A percentile compares a stretch with the other conserved stretches of the same genome.
Conservation (phyloP, 1,140 invertebrate genomes). For the Eupeodes corollae region DNA sequence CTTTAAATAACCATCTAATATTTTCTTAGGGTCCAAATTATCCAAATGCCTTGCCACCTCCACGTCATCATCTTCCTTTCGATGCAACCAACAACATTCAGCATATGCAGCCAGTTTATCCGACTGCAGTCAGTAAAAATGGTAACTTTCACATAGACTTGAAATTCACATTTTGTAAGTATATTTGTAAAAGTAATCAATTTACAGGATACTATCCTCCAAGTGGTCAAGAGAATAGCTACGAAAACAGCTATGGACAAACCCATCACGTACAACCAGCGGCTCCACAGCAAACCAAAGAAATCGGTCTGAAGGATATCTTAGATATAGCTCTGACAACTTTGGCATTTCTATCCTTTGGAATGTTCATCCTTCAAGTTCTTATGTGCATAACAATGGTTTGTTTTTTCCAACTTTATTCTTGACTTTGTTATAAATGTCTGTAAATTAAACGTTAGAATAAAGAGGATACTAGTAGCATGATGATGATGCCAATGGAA, state of each 20-base stretch:
- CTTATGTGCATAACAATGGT: slow-evolving; percentile 57
- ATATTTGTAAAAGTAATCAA: no score
- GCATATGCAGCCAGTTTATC: no score
- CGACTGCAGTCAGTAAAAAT: no score
- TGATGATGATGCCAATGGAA: slow-evolving; percentile 28
- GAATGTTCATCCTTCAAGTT: slow-evolving; percentile 62
- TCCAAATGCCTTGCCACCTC: no score
- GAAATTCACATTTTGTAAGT: no score
- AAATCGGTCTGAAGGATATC: slow-evolving; percentile 53
- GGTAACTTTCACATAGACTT: no score
- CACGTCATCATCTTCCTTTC: no score
- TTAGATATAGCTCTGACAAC: slow-evolving; percentile 68
- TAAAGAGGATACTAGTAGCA: slow-evolving; percentile 33
- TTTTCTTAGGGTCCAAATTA: no score
- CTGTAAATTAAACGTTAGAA: slow-evolving; percentile 10
- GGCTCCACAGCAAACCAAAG: slow-evolving; percentile 31
- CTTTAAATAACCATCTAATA: no score
- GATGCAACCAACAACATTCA: no score
- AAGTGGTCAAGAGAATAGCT: slow-evolving; percentile 10
- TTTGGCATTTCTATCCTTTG: slow-evolving; percentile 65
- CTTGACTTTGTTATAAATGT: slow-evolving; percentile 1
- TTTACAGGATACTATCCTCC: no score
- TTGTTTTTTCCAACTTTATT: no score
- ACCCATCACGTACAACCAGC: not conserved
- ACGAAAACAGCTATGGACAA: slow-evolving; percentile 1